Evolutionary conservation across 2,797 vertebrate genomes (phyloP).

Genomic region (Podarcis lilfordi): DNA sequence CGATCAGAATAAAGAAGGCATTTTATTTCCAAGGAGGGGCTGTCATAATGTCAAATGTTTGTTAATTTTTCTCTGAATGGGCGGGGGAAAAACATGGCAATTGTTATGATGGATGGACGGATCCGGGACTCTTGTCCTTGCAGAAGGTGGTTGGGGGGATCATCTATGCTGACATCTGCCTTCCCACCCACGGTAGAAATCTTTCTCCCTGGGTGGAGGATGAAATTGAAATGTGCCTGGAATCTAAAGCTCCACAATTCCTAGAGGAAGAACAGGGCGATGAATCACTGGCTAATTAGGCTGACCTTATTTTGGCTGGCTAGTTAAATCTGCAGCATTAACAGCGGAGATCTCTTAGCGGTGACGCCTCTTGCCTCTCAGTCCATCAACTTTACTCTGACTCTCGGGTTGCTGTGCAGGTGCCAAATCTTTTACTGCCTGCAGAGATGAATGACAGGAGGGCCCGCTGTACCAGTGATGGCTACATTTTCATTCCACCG

Average conservation of each 20-base stretch:
- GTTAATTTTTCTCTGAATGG: not conserved
- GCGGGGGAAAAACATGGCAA: not conserved
- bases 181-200: not conserved
- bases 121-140: not conserved
- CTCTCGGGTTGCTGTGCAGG: too few species aligned
- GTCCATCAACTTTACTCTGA: too few species aligned
- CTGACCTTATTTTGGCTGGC: not conserved
- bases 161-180: conserved; percentile 9
- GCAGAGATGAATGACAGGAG: too few species aligned
- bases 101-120: not conserved
- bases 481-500: too few species aligned
- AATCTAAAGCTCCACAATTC: not conserved
- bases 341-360: not conserved
- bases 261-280: not conserved
- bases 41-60: not conserved
- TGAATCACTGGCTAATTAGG: not conserved
- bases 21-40: not conserved
- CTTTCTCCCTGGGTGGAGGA: not conserved
- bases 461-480: too few species aligned
- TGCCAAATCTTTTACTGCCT: too few species aligned
- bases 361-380: not conserved
- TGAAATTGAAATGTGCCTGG: not conserved
- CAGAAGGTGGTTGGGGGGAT: not conserved
- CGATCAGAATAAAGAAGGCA: not conserved
- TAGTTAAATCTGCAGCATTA: not conserved